Evolutionary conservation across 2,113 vertebrate genomes (phyloP).

Genomic region (Halcyon senegalensis): DNA sequence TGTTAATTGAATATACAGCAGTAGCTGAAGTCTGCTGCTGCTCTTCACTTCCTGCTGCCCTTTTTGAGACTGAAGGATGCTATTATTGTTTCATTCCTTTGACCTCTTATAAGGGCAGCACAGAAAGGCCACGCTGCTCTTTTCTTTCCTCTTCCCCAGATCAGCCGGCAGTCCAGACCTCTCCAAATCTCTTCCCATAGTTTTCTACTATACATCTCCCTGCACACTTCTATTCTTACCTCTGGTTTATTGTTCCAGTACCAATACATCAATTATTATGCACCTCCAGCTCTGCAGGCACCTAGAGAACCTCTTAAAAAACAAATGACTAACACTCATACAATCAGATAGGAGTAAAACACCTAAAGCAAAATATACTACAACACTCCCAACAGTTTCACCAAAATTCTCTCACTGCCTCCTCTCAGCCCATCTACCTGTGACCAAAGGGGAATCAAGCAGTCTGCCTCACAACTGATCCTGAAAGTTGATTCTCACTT

Average conservation of each 20-base stretch:
- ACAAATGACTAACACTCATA: not conserved
- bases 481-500: not conserved
- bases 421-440: not conserved
- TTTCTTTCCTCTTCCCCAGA: not conserved
- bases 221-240: not conserved
- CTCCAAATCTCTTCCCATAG: not conserved
- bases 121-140: slow-evolving; percentile 54
- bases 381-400: not conserved
- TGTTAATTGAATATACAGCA: slow-evolving; percentile 54
- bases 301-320: not conserved
- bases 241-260: not conserved
- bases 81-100: slow-evolving; percentile 54
- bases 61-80: slow-evolving; percentile 36
- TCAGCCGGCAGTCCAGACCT: not conserved
- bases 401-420: not conserved
- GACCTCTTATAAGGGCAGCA: slow-evolving; percentile 44
- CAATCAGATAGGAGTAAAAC: not conserved
- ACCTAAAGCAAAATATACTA: not conserved
- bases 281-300: not conserved
- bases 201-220: not conserved
- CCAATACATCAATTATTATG: not conserved
- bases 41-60: slow-evolving; percentile 48
- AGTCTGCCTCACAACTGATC: not conserved
- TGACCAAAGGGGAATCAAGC: not conserved
- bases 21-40: not conserved